These are phyloP conservation scores for Callithrix jacchus DNA, from an alignment of 2,113 vertebrate species.

Conservation along the genomic window DNA sequence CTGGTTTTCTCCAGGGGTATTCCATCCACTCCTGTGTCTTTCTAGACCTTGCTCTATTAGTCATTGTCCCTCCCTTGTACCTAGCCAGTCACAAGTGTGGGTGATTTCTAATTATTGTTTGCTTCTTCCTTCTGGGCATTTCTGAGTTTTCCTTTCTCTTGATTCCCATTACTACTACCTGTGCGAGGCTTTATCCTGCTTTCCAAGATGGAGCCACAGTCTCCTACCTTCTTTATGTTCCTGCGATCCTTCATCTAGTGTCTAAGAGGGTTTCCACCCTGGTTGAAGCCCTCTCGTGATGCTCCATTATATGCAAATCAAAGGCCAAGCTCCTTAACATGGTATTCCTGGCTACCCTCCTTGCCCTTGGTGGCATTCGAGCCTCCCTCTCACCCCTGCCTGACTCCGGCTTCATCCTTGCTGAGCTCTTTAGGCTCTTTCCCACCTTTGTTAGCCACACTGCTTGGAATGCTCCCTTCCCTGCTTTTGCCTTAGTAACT, in stretches of 20 bases:
- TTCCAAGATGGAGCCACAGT: not conserved
- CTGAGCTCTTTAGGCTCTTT: not conserved
- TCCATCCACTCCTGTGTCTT: not conserved
- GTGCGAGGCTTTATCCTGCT: not conserved
- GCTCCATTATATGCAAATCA: not conserved
- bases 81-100: not conserved
- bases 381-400: not conserved
- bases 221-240: not conserved
- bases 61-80: not conserved
- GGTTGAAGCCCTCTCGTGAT: not conserved
- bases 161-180: not conserved
- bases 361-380: not conserved
- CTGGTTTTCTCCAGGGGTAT: not conserved
- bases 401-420: not conserved
- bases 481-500: not conserved
- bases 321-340: not conserved
- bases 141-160: not conserved
- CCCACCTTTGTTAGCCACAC: not conserved
- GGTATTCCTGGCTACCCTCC: not conserved
- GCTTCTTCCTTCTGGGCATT: slow-evolving; percentile 31
- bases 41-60: not conserved
- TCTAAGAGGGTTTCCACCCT: not conserved
- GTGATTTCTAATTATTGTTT: slow-evolving; percentile 13
- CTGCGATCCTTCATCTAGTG: not conserved
- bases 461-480: slow-evolving; percentile 24